Base-by-base conservation (phyloP, 2,888 invertebrate genomes). In the Drosophila meridionalis region DNA sequence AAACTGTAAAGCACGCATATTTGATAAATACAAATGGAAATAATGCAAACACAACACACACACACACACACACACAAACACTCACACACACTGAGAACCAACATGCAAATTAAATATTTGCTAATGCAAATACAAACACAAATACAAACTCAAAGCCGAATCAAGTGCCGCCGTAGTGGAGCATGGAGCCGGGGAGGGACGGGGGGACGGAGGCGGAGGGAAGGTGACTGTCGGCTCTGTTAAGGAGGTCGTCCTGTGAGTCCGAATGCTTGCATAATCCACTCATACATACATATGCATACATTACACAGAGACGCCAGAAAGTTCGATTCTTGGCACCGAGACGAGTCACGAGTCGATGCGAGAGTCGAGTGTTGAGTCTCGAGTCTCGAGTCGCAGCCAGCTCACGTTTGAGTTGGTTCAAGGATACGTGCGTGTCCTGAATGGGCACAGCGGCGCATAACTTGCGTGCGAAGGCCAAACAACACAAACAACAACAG, bases 81-180 rank as follows among this genome's bases (percentile, higher is more conserved):
- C 57, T 14, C 8, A n/a, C 34, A 6, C 28, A 72, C 57, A 67
- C 64, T 74, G 78, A 84, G 87, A 79, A 71, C 45, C 82, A 85
- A 82, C 88, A 86, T 87, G 90, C 70, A 87, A 90, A 88, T 87
- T 69, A 79, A 86, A 90, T 86, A 89, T 89, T 88, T 86, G 89
- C 64, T 50, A 64, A 55, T 42, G 64, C 66, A 78, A 77, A 69
- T 57, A 69, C 66, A 78, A 70, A 73, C 56, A 68, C 47, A 45
- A 67, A 73, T 52, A 50, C 47, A 48, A 53, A 60, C 69, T 72
- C 57, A 62, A 57, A 72, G 50, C 52, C 20, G 76, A 69, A 62
- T 74, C 69, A 74, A 77, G 77, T 75, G 76, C 20, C 11, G 36
- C 11, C 52, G 38, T 30, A 61, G 28, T 34, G 61, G 28, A 14